These are phyloP conservation scores for Gallinago nigripennis DNA, from an alignment of 2,797 vertebrate species.

Conservation along the genomic window DNA sequence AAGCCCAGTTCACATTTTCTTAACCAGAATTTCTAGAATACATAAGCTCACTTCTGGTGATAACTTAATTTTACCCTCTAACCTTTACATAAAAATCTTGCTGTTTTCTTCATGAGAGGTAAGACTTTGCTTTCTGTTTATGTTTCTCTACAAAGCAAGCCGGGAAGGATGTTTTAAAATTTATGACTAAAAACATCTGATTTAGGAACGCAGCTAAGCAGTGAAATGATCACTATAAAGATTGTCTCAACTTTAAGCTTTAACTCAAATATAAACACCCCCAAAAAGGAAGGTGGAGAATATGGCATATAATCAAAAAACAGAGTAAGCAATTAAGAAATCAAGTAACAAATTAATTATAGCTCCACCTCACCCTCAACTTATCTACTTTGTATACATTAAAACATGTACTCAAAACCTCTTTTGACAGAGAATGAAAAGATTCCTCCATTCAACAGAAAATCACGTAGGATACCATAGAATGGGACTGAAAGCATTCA, in stretches of 20 bases:
- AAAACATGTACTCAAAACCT: neutral
- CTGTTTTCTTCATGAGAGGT: neutral
- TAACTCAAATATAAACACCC: neutral
- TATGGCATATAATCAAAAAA: neutral
- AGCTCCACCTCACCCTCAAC: neutral
- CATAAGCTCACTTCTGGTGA: too few species aligned
- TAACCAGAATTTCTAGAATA: neutral
- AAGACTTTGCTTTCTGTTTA: neutral
- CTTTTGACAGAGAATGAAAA: neutral
- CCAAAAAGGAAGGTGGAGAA: neutral
- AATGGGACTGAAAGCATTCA: neutral
- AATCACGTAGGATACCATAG: neutral
- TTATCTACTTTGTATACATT: neutral
- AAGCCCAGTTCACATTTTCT: neutral
- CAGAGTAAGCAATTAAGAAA: neutral
- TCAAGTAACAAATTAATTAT: neutral
- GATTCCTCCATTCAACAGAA: neutral
- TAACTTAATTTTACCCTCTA: neutral
- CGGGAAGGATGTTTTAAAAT: neutral
- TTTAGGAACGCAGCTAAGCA: neutral
- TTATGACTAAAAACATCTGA: neutral
- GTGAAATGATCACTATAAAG: neutral
- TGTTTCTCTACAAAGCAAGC: neutral
- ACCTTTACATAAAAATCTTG: neutral
- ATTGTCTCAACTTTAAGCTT: neutral